Conservation (phyloP, 2,797 vertebrate species). For the Pterois miles region DNA sequence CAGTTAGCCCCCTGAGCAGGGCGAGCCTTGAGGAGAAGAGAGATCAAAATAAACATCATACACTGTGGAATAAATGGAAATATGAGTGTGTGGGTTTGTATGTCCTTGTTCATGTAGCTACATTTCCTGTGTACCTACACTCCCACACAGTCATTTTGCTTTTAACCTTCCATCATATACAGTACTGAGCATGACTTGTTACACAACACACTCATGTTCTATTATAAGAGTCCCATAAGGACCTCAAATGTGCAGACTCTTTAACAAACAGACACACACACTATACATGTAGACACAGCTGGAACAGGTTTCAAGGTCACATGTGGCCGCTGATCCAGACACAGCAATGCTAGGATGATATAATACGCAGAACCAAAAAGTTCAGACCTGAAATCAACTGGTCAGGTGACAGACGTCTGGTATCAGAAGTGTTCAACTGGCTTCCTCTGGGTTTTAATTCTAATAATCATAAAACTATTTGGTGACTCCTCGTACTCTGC, state of each 20-base stretch:
- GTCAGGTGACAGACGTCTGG: background rate
- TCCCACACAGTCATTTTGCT: conserved; percentile 11
- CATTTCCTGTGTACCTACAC: background rate
- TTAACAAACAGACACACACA: background rate
- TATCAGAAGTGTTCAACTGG: no score
- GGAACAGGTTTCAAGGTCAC: background rate
- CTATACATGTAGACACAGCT: background rate
- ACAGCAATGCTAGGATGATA: background rate
- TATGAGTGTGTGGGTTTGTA: background rate
- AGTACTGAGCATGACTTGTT: background rate
- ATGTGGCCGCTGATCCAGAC: no score
- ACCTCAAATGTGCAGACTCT: background rate
- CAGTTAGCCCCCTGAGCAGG: conserved; percentile 58
- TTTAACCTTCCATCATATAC: background rate
- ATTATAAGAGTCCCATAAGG: background rate
- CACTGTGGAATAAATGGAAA: background rate
- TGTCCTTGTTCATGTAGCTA: background rate
- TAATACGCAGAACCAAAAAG: background rate
- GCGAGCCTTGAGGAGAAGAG: conserved; percentile 55
- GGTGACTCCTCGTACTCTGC: no score
- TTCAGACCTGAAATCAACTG: background rate
- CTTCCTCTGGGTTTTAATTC: background rate
- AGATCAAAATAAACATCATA: background rate
- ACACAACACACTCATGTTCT: background rate
- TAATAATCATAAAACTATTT: background rate